Evolutionary conservation across 2,113 vertebrate species (phyloP).

Genomic region (Mesocricetus auratus): DNA sequence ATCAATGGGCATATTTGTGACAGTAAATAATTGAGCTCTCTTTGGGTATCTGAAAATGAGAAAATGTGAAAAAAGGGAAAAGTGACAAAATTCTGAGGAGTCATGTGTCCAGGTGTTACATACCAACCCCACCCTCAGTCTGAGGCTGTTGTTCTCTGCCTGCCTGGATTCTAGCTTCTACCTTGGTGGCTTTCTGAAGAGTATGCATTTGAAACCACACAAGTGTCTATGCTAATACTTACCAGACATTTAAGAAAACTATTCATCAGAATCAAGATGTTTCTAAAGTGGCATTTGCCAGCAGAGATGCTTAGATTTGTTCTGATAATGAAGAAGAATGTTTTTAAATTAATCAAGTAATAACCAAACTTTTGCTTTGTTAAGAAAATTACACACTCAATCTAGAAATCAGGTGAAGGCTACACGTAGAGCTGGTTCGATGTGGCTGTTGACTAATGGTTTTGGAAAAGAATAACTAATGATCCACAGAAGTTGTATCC

Average conservation of each 20-base stretch:
- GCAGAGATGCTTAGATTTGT: conserved; percentile 69
- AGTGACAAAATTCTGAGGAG: conserved; percentile 57
- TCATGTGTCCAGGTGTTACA: neutral
- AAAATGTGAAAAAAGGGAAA: conserved; percentile 37
- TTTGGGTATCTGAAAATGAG: conserved; percentile 43
- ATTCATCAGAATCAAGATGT: conserved; percentile 72
- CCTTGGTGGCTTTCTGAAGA: neutral
- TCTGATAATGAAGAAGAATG: conserved; percentile 74
- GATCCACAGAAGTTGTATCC: neutral
- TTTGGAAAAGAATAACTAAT: neutral
- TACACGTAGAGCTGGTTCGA: neutral
- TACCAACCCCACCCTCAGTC: conserved; percentile 27
- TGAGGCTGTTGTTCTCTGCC: neutral
- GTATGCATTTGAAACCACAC: conserved; percentile 34
- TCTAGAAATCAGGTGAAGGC: conserved; percentile 34
- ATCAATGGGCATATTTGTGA: conserved; percentile 75
- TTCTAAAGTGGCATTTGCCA: conserved; percentile 74
- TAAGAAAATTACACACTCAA: conserved; percentile 54
- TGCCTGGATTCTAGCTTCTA: neutral
- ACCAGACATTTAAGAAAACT: conserved; percentile 61
- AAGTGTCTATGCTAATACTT: conserved; percentile 54
- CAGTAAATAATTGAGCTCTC: conserved; percentile 39
- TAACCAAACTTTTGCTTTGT: conserved; percentile 63
- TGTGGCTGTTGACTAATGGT: neutral
- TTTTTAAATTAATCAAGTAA: conserved; percentile 73